Conservation (phyloP, 92 coral and sea anemone species). For the Bergia puertoricense region DNA sequence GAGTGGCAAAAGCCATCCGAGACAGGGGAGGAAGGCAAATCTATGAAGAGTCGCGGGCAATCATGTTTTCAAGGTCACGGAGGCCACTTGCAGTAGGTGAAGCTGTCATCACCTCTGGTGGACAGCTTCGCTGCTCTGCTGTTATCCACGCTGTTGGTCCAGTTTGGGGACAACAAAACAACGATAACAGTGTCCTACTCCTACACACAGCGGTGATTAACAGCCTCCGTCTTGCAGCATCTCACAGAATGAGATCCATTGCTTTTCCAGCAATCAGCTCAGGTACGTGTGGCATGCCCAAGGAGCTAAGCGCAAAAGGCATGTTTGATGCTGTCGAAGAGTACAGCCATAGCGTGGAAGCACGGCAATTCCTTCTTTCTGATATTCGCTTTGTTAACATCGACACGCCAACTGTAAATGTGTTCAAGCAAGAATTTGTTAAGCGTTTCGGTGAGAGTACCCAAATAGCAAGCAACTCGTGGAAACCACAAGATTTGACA, state of each 20-base stretch:
- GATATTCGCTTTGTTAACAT: no score
- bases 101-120: no score
- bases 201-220: not conserved
- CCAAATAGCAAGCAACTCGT: no score
- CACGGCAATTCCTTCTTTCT: no score
- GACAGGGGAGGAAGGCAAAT: slow-evolving; percentile 66
- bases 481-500: no score
- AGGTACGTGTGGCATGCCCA: not conserved
- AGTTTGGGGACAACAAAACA: not conserved
- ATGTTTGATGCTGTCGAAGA: slow-evolving; percentile 21
- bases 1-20: slow-evolving; percentile 80
- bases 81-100: no score
- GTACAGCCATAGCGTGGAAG: slow-evolving; percentile 27
- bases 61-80: no score
- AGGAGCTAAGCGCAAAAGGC: not conserved
- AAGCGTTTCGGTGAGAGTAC: no score
- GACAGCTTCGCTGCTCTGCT: no score
- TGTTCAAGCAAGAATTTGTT: no score
- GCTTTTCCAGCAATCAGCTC: slow-evolving; percentile 11
- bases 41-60: no score
- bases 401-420: no score
- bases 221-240: not conserved
- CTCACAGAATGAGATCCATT: not conserved
- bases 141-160: slow-evolving; percentile 6
- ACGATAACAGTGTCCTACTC: not conserved